Base-by-base conservation (phyloP, 2,113 vertebrate genomes). In the Paralichthys olivaceus region DNA sequence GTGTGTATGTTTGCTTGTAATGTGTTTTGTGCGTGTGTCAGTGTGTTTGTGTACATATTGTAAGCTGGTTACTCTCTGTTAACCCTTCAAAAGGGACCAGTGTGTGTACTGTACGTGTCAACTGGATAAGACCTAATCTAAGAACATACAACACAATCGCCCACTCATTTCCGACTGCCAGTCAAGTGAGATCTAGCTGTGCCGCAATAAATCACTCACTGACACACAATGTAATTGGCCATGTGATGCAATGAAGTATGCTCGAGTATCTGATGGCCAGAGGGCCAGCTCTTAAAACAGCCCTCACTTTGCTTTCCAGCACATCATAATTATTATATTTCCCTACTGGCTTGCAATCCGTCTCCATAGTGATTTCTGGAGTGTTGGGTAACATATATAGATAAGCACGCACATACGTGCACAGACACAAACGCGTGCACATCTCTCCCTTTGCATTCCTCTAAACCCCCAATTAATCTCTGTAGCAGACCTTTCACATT, bases 241-340 rank as follows among this genome's bases (percentile, higher is more conserved):
- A 78, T 87, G 86, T 82, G 85, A 90, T 88, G 77, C 81, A 84
- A 81, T 84, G 77, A 86, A 87, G 68, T 69, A 77, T 85, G 77
- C 66, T 76, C 62, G 72, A 83, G 78, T 77, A 84, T 89, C 81
- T 88, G 77, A 85, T 80, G 89, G 85, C 91, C 80, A 47, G 69
- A 58, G 81, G 87, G 81, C 61, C 56, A 43, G 66, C 77, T 83
- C 83, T 87, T 87, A 76, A 91, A 90, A 90, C 87, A 77, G 87
- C 80, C 72, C 85, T 86, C 87, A 88, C 86, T 89, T 90, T 77
- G 77, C 85, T 91, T 64, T 60, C 77, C 75, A 76, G 80, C 79
- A 91, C 66, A 87, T 90, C 89, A 90, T 93, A 93, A 94, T 93
- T 92, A 92, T 89, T 90, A 80, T 17, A 43, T 87, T 89, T 91